Conservation (phyloP, 64 coral and sea anemone species). For the Montipora capricornis region DNA sequence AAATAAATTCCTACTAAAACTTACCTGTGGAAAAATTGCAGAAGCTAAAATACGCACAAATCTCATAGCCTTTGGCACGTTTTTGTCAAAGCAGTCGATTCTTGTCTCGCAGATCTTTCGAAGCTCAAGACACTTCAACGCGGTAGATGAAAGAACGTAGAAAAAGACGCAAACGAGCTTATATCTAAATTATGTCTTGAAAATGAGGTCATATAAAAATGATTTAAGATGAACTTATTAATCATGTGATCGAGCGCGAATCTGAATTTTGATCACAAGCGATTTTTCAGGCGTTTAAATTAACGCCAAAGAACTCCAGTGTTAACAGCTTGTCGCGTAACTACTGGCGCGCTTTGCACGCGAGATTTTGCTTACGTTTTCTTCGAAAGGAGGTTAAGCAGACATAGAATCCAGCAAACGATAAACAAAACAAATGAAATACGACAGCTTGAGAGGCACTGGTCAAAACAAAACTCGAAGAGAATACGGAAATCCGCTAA, state of each 20-base stretch:
- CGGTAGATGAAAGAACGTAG: not conserved
- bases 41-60: constrained; percentile 44
- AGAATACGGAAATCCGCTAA: not conserved
- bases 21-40: constrained; percentile 31
- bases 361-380: not conserved
- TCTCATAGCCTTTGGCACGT: not conserved
- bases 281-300: not conserved
- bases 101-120: not conserved
- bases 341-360: not conserved
- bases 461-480: constrained; percentile 19
- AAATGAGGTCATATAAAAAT: constrained; percentile 5
- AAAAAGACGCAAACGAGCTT: not conserved
- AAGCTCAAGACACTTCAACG: not conserved
- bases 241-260: constrained; percentile 1
- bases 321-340: not conserved
- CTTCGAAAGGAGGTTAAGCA: not conserved
- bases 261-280: not conserved
- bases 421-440: constrained; percentile 25
- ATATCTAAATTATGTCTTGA: constrained; percentile 29
- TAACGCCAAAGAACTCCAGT: not conserved
- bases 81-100: not conserved
- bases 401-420: not conserved
- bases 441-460: not conserved
- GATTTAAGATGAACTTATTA: not conserved
- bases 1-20: not conserved